Base-by-base conservation (phyloP, 2,888 invertebrate species). In the Eremobia ochroleuca region DNA sequence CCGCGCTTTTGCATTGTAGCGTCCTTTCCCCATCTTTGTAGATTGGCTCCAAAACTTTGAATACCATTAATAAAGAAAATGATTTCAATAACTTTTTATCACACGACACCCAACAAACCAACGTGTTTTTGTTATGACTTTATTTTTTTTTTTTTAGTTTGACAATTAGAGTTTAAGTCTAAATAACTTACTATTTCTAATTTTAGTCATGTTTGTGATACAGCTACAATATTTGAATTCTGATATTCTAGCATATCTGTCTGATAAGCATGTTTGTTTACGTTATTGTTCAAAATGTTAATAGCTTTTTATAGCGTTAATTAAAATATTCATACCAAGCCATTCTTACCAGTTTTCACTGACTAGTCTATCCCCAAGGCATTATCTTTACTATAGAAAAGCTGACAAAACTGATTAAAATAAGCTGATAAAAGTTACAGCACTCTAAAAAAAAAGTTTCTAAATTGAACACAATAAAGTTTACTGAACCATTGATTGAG, bases 1-100 rank as follows among this genome's bases (percentile, higher is more conserved):
- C 71, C 98, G 97, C 4, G 98, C 98, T 92, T 98, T 98, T 91
- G 98, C 98, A 93, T 99, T 99, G 90, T 97, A 98, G 25, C 98
- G 97, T 93, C 97, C 98, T 92, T 97, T 98, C 15, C 97, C 98
- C 98, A 98, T 98, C 87, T 43, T 83, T 66, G 2, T 28, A 43
- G 43, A 40, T 31, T 72, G 28, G 5, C 15, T 31, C 3, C 6
- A 58, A 82, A 21, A 37, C 77, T 59, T n/a, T 15, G 4, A 40
- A 21, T 37, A 74, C 18, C 64, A 81, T 55, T 31, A 52, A 62
- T 18, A 46, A 8, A n/a, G 13, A 18, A 55, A 64, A 40, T n/a
- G 18, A 37, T 15, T 49, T 9, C 8, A 59, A 37, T 31, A 62
- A 37, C 15, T n/a, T 37, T 40, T 52, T 34, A 82, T 2, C 31